Conservation (phyloP, 2,888 invertebrate genomes). For the Aphodius sticticus region DNA sequence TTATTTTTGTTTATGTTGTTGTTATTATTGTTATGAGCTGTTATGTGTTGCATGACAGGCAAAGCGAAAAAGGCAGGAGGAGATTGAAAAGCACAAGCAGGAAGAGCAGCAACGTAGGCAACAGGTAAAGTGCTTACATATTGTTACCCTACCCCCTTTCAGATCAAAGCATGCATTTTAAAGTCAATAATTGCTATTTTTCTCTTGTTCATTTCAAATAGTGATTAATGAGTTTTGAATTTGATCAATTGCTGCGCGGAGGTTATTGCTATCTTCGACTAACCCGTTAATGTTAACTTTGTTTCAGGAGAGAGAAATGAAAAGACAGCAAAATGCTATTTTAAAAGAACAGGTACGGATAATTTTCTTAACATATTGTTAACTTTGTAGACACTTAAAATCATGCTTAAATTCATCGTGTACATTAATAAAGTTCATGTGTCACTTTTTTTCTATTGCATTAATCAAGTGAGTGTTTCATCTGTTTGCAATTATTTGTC, state of each 20-base stretch:
- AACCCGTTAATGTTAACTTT: constrained; percentile 46
- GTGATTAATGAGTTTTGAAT: constrained; percentile 16
- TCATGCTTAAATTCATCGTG: constrained; percentile 36
- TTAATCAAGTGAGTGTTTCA: constrained; percentile 10
- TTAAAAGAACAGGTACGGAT: constrained; percentile 88
- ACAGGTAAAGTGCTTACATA: constrained; percentile 68
- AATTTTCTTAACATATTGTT: constrained; percentile 18
- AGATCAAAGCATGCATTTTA: constrained; percentile 28
- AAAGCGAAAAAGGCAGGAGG: constrained; percentile 85
- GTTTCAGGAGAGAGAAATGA: constrained; percentile 89
- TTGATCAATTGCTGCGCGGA: constrained; percentile 30
- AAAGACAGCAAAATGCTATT: constrained; percentile 87
- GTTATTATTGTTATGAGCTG: constrained; percentile 48
- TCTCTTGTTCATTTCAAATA: neutral
- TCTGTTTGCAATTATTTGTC: constrained; percentile 11
- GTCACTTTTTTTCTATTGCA: constrained; percentile 4
- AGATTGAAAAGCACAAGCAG: constrained; percentile 81
- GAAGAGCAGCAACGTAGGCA: constrained; percentile 87
- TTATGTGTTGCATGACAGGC: constrained; percentile 74
- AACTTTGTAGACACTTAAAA: constrained; percentile 31
- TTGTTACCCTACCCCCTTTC: constrained; percentile 12
- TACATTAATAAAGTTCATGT: constrained; percentile 34
- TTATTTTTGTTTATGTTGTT: constrained; percentile 23
- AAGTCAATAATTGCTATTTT: neutral
- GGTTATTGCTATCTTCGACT: neutral